Evolutionary conservation across 2,888 invertebrate genomes (phyloP).

Genomic region (Pollenia labialis): DNA sequence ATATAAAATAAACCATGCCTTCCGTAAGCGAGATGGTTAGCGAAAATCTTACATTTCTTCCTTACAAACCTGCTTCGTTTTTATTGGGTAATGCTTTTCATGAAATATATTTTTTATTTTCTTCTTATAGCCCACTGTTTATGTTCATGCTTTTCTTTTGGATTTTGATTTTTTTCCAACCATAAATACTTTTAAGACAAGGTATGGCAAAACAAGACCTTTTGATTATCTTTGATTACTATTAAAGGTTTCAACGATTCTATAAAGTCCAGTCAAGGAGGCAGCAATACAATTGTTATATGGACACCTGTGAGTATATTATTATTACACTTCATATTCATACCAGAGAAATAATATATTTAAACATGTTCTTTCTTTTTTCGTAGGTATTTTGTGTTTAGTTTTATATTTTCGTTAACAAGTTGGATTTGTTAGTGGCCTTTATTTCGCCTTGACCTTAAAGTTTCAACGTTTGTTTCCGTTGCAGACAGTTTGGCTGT

Average conservation of each 20-base stretch:
- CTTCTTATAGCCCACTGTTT: conserved; percentile 49
- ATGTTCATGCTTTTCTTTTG: not conserved
- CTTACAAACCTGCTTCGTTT: no score
- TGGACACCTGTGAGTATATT: conserved; percentile 83
- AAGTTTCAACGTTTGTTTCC: conserved; percentile 22
- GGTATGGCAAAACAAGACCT: conserved; percentile 62
- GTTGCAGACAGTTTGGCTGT: not conserved
- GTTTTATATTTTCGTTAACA: conserved; percentile 25
- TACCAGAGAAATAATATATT: conserved; percentile 7
- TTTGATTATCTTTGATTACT: conserved; percentile 73
- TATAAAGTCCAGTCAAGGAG: conserved; percentile 49
- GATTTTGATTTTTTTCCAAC: conserved; percentile 3
- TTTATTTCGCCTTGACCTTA: conserved; percentile 63
- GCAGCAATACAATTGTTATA: conserved; percentile 57
- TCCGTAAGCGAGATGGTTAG: no score
- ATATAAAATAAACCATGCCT: no score
- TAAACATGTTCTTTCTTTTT: conserved; percentile 18
- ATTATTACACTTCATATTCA: conserved; percentile 79
- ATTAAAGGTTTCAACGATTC: conserved; percentile 70
- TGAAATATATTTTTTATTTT: no score
- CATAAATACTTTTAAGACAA: conserved; percentile 48
- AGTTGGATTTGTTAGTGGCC: conserved; percentile 27
- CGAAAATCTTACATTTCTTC: no score
- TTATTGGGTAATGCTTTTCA: no score
- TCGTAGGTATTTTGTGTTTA: conserved; percentile 29